Conservation (phyloP, 2,888 invertebrate species). For the Heliconius erato region DNA sequence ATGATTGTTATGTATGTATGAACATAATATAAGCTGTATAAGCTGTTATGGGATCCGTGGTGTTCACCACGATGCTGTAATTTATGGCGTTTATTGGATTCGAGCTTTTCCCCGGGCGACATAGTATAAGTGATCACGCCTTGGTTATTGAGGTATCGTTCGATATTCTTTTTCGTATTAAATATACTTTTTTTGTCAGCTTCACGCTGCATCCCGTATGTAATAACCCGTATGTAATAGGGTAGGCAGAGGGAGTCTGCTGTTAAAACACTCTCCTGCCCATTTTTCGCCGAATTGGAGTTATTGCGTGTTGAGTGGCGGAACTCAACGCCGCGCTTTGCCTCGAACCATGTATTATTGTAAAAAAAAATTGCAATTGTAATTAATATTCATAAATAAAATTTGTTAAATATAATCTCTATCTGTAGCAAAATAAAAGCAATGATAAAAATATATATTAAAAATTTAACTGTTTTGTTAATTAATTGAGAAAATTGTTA, state of each 20-base stretch:
- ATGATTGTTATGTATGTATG: slow-evolving; percentile 66
- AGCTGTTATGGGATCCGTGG: slow-evolving; percentile 73
- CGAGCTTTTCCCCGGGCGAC: slow-evolving; percentile 82
- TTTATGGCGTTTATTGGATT: slow-evolving; percentile 81
- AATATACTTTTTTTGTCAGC: background rate
- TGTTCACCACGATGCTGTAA: slow-evolving; percentile 80
- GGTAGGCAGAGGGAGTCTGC: too few relatives aligned
- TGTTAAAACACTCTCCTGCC: too few relatives aligned
- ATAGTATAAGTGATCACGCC: slow-evolving; percentile 60
- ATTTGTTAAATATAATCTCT: background rate
- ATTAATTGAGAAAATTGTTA: background rate
- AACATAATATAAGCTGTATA: slow-evolving; percentile 70
- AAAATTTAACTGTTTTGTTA: background rate
- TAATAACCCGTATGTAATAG: too few relatives aligned
- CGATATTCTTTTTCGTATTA: slow-evolving; percentile 34
- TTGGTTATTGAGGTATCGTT: slow-evolving; percentile 56
- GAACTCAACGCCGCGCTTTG: too few relatives aligned
- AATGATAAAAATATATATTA: background rate
- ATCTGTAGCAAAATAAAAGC: background rate
- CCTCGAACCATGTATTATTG: too few relatives aligned
- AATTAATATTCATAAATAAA: background rate
- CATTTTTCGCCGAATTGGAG: too few relatives aligned
- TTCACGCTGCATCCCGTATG: too few relatives aligned
- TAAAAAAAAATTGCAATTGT: too few relatives aligned
- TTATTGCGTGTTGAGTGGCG: too few relatives aligned